A percentile compares a stretch with the other conserved stretches of the same genome.
These are phyloP conservation scores for Abrostola triplasia DNA, from an alignment of 2,888 invertebrate genomes.

Conservation along the genomic window DNA sequence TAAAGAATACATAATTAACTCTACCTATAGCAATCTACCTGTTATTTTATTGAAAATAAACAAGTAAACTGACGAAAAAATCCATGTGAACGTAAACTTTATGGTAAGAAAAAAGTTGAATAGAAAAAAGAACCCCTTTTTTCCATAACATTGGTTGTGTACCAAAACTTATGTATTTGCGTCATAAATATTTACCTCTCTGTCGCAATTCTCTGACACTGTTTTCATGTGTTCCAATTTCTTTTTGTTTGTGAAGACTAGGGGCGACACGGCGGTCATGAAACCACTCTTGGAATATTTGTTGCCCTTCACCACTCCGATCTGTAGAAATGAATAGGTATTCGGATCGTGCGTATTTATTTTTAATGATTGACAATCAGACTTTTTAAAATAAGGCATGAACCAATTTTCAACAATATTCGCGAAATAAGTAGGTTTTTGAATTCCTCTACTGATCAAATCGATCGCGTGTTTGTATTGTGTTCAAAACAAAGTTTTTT, in stretches of 20 bases:
- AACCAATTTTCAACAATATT: no score
- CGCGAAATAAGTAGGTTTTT: no score
- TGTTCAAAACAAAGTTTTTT: no score
- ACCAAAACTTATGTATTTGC: conserved; percentile 23
- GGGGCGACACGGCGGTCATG: conserved; percentile 76
- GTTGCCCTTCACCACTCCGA: conserved; percentile 77
- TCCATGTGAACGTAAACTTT: neutral
- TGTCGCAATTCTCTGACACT: conserved; percentile 82
- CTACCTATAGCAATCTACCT: no score
- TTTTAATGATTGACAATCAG: neutral
- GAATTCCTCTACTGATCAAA: no score
- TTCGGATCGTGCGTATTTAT: conserved; percentile 1
- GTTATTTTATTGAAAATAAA: no score
- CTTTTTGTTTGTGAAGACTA: conserved; percentile 79
- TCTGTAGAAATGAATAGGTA: conserved; percentile 59
- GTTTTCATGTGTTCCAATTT: conserved; percentile 82
- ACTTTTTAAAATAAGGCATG: neutral
- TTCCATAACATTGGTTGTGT: conserved; percentile 10
- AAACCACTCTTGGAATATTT: conserved; percentile 82
- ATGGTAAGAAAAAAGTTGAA: neutral
- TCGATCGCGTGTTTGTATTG: no score
- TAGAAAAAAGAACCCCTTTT: conserved; percentile 14
- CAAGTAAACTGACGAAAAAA: neutral
- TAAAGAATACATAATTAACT: no score
- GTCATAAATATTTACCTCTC: conserved; percentile 72